A percentile compares a stretch with the other conserved stretches of the same genome.
Evolutionary conservation across 2,888 invertebrate species (phyloP).

Genomic region (Ceriagrion tenellum): DNA sequence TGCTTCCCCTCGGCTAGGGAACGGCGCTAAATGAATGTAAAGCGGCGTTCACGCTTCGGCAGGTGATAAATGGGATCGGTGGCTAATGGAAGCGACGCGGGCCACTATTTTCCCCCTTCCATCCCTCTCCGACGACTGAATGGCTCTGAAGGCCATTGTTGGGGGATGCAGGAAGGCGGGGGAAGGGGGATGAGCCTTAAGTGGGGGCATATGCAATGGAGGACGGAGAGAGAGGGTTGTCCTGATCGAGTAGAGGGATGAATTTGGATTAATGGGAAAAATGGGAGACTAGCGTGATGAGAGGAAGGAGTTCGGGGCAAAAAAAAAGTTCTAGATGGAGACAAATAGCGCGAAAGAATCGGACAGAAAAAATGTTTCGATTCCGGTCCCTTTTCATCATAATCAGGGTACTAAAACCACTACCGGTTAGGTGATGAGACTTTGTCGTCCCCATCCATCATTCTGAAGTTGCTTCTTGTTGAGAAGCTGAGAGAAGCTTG

Average conservation of each 20-base stretch:
- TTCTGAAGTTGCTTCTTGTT: not conserved
- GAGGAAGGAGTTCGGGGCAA: not conserved
- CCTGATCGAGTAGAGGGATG: not conserved
- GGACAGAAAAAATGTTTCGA: not conserved
- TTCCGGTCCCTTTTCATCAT: not conserved
- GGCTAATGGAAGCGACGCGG: conserved; percentile 21
- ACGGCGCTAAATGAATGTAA: conserved; percentile 8
- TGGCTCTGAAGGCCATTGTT: not conserved
- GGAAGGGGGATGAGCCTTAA: not conserved
- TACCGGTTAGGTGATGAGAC: not conserved
- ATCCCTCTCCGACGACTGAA: not conserved
- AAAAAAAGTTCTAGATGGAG: not conserved
- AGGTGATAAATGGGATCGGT: conserved; percentile 36
- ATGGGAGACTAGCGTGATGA: not conserved
- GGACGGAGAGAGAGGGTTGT: not conserved
- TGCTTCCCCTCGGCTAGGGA: not conserved
- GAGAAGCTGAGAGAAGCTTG: too few relatives aligned
- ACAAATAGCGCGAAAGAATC: not conserved
- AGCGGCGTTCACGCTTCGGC: conserved; percentile 10
- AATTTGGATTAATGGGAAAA: not conserved
- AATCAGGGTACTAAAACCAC: not conserved
- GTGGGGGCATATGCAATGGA: not conserved
- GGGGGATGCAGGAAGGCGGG: not conserved
- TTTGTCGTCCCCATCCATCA: not conserved
- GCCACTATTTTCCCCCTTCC: not conserved